Evolutionary conservation across 1,140 invertebrate species (phyloP).

Genomic region (Apis cerana): DNA sequence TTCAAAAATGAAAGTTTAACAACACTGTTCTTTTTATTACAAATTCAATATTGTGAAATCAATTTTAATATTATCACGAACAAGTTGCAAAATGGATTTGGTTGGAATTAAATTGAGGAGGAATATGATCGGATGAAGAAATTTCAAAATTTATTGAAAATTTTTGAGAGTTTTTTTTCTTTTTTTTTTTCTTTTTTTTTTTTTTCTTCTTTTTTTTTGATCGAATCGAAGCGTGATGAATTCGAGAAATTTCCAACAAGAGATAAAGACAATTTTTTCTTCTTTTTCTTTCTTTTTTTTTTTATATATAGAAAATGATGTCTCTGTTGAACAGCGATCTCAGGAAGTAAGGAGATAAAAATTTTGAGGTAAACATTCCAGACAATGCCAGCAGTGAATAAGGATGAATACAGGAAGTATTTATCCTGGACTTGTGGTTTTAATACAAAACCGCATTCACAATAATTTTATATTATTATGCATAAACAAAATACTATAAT

Average conservation of each 20-base stretch:
- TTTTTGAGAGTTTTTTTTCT: too few relatives aligned
- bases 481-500: background rate
- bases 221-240: too few relatives aligned
- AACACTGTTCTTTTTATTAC: background rate
- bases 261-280: background rate
- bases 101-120: too few relatives aligned
- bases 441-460: background rate
- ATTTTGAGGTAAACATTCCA: background rate
- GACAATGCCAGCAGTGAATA: background rate
- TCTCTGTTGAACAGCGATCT: background rate
- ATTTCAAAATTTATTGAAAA: too few relatives aligned
- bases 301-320: too few relatives aligned
- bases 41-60: background rate
- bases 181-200: too few relatives aligned
- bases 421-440: constrained; percentile 7
- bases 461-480: background rate
- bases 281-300: too few relatives aligned
- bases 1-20: background rate
- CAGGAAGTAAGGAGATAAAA: background rate
- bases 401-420: background rate
- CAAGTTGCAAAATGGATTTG: too few relatives aligned
- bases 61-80: too few relatives aligned
- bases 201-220: too few relatives aligned
- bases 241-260: too few relatives aligned
- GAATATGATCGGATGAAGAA: too few relatives aligned